Percentiles rank a stretch among this genome's conserved stretches.
Evolutionary conservation across 2,888 invertebrate genomes (phyloP).

Genomic region (Ceramica pisi): DNA sequence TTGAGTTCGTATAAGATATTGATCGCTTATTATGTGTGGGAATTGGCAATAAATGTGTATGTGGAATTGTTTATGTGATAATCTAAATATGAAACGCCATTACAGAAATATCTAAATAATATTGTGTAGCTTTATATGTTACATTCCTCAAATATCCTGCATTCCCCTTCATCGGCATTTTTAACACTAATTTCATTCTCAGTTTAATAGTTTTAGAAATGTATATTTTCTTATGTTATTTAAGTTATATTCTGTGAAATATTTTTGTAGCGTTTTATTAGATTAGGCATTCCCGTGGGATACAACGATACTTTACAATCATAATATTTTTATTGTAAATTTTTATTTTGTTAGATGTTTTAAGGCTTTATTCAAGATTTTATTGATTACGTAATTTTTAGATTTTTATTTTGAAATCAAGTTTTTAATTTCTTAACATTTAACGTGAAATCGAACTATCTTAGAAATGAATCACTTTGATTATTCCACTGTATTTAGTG

Average conservation of each 20-base stretch:
- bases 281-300: conserved; percentile 81
- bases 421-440: conserved; percentile 65
- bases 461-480: conserved; percentile 64
- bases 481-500: conserved; percentile 75
- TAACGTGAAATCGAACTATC: conserved; percentile 65
- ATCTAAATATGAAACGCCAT: conserved; percentile 64
- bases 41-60: conserved; percentile 78
- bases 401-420: conserved; percentile 69
- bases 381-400: conserved; percentile 70
- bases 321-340: conserved; percentile 85
- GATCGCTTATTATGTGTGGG: conserved; percentile 74
- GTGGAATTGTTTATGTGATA: conserved; percentile 81
- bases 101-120: conserved; percentile 59
- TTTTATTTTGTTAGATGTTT: conserved; percentile 87
- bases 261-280: conserved; percentile 82
- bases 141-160: conserved; percentile 74
- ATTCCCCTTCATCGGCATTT: conserved; percentile 80
- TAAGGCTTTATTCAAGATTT: conserved; percentile 74
- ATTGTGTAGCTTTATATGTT: conserved; percentile 60
- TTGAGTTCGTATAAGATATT: conserved; percentile 44
- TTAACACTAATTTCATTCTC: conserved; percentile 61
- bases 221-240: conserved; percentile 79
- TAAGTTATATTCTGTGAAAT: conserved; percentile 82
- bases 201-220: conserved; percentile 72
- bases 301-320: conserved; percentile 86